A percentile compares a stretch with the other conserved stretches of the same genome.
phyloP scores from a whole-genome alignment of 1,140 invertebrate genomes.

The Gryllus bimaculatus region DNA sequence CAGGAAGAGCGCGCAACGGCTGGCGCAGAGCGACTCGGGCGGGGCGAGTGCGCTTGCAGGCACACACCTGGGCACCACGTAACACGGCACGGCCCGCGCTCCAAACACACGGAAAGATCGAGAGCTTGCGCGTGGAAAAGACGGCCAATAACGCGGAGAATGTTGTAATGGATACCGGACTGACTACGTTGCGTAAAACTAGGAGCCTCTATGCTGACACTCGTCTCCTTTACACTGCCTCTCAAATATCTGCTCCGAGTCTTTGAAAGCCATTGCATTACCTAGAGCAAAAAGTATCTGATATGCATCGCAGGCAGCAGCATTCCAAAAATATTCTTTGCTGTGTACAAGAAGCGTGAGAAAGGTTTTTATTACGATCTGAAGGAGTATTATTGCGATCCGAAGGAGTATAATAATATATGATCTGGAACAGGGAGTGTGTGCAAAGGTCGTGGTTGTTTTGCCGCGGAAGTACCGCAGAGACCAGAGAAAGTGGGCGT shows the following conservation, averaged over 20 bases:
- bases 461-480: neutral
- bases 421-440: too few relatives aligned
- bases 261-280: neutral
- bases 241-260: neutral
- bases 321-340: too few relatives aligned
- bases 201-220: neutral
- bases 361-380: too few relatives aligned
- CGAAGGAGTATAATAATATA: too few relatives aligned
- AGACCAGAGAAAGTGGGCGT: neutral
- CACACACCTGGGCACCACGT: neutral
- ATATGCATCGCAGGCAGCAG: too few relatives aligned
- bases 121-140: neutral
- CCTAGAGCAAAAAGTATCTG: too few relatives aligned
- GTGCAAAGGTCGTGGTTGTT: neutral
- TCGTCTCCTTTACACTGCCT: neutral
- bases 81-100: neutral
- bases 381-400: too few relatives aligned
- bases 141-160: neutral
- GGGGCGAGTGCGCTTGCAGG: neutral
- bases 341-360: too few relatives aligned
- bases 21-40: neutral
- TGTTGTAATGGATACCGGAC: slow-evolving; percentile 3
- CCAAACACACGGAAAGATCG: neutral
- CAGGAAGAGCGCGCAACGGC: too few relatives aligned
- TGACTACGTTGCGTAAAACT: neutral